Evolutionary conservation across 1,140 invertebrate species (phyloP), one percentile per base, ranked within the genome.

Genomic region (Helicoverpa armigera): DNA sequence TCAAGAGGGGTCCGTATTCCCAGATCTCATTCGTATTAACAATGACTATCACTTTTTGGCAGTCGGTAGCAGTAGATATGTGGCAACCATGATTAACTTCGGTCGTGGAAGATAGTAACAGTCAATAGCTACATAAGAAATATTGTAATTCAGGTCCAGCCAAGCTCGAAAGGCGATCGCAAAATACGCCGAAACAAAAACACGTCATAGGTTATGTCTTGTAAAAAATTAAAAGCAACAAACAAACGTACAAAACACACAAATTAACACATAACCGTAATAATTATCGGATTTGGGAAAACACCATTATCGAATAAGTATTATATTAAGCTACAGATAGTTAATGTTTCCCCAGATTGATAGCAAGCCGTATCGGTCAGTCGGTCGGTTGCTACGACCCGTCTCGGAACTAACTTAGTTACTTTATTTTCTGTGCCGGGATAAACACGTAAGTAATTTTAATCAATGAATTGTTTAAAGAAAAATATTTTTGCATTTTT

Each of bases 261-360:
- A 23, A 67, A n/a, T 50, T 18, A 12, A n/a, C 35, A 18, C 10
- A 50, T 50, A 18, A 50, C 48, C 5, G 10, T n/a, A 35, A 14
- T 63, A 35, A 3, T n/a, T 35, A 29, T 29, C 14, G 63, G 63
- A 67, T 67, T 67, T 67, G 63, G 63, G 63, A 50, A 67, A 67
- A 67, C 63, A 67, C 63, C 48, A 35, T n/a, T 67, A 67, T 50
- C 43, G 43, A 35, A 35, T 35, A 35, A 35, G 16, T 7, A 11
- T 16, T n/a, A 50, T 18, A 23, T 23, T 23, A 50, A 43, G 43
- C 43, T 9, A 50, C 43, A 50, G 63, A 67, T 67, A 67, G 48
- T 18, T 35, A 7, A 48, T 48, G 43, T 10, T 18, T 50, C 18
- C 63, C 48, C 16, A 69, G 9, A 16, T 69, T 48, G 63, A 50